Evolutionary conservation across 2,888 invertebrate species (phyloP), one percentile per base, ranked within the genome.

Genomic region (Stenodera caucasica): DNA sequence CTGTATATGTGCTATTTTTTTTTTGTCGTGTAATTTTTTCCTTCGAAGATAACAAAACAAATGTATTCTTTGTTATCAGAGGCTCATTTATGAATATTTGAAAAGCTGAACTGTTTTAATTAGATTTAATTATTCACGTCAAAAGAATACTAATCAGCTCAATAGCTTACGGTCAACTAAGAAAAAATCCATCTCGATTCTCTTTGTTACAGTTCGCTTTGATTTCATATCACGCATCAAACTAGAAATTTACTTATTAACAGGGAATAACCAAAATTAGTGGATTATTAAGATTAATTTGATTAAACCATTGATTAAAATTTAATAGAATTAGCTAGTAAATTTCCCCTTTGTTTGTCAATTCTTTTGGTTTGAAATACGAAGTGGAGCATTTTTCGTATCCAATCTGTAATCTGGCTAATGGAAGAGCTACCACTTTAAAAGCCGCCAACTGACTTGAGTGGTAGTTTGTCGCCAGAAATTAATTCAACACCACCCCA

Each of bases 371-470:
- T 15, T 55, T 54, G 30, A 53, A 12, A 32, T 32, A 23, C 23
- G 29, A 18, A 40, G 53, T 45, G 52, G 53, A 58, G 26, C 15
- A 50, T 54, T 54, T 58, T 45, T 29, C 30, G 55, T 61, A 65
- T 65, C 61, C 8, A 63, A 67, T 68, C 64, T 69, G 71, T 72
- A 75, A 76, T 75, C 74, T 72, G 72, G 65, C 71, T 76, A 74
- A 75, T 76, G 75, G 74, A 75, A 74, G 69, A 68, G 68, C 67
- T 68, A 70, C 69, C 67, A 72, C 72, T 75, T 72, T 69, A 72
- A 72, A 74, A 72, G 74, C 73, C 69, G 64, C 67, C 74, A 73
- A 74, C 75, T 72, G 72, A 74, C 73, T 74, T 72, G 72, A 74
- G 74, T 73, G 73, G 69, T 71, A 67, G 69, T 67, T 67, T 70